Evolutionary conservation across 2,113 vertebrate genomes (phyloP), one percentile per base, ranked within the genome.

Genomic region (Cololabis saira): DNA sequence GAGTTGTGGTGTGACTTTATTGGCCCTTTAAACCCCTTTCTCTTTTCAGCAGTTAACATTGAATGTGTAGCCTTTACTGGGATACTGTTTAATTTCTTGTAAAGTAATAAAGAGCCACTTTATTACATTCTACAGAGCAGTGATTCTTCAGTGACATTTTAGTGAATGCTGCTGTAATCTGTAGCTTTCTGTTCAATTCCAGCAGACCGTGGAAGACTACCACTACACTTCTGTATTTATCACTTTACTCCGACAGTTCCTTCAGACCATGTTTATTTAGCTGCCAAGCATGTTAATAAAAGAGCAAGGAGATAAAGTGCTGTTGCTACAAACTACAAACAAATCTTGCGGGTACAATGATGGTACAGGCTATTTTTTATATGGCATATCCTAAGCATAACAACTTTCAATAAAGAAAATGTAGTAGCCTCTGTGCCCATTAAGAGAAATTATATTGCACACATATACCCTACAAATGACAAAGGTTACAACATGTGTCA

Each of bases 91-190:
- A 88, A 90, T 92, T 88, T 91, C 84, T 78, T 90, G 86, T 88
- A 84, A 90, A 82, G 66, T 87, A 88, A 89, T 90, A 89, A 92
- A 88, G 82, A 83, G 83, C 65, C 84, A 87, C 87, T 91, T 91
- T 89, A 89, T 89, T 90, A 86, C 78, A 75, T 78, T 64, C 53
- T 61, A 74, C 78, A 85, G 80, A 86, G 75, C 74, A 63, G 42
- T 37, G 33, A 1, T 3, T 37, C 33, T 37, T 37, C 33, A 37
- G 33, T 15, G 64, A 65, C 70, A 74, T 63, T 62, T 75, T 66
- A 15, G 45, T 51, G 54, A 73, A 72, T 37, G 50, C 74, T 71
- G 60, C 74, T 58, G 71, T 76, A 75, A 58, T 70, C 57, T 55
- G 55, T 60, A 40, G 61, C 50, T 76, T 77, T 71, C 21, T 74